Conservation (phyloP, 1,140 invertebrate genomes). For the Doryteuthis pealeii region DNA sequence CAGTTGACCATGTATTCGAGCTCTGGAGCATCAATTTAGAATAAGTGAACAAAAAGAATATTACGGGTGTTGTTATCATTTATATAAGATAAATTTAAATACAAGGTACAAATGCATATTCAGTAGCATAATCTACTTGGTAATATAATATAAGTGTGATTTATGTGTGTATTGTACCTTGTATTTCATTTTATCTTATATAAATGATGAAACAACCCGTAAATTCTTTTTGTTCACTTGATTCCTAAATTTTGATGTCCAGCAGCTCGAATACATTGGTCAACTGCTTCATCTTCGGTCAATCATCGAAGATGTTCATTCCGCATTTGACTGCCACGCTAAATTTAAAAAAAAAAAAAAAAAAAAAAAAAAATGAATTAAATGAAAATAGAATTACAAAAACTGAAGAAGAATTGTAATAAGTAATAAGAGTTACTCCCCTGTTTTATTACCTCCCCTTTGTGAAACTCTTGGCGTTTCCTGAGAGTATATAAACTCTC, state of each 20-base stretch:
- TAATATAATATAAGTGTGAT: no score
- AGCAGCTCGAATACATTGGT: constrained; percentile 88
- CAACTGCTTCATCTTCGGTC: constrained; percentile 76
- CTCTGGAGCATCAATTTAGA: constrained; percentile 87
- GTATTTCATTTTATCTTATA: constrained; percentile 8
- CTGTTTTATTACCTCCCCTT: no score
- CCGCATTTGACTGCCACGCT: no score
- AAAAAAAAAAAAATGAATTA: no score
- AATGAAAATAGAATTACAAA: no score
- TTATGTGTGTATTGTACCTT: no score
- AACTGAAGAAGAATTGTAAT: no score
- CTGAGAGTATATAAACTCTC: no score
- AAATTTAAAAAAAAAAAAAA: constrained; percentile 23
- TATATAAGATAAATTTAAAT: constrained; percentile 7
- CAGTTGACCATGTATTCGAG: constrained; percentile 86
- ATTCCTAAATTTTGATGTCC: constrained; percentile 86
- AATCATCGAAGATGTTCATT: no score
- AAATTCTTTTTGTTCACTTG: constrained; percentile 87
- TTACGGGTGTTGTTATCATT: constrained; percentile 72
- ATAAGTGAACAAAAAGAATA: constrained; percentile 84
- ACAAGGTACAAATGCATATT: background rate
- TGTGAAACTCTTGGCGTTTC: no score
- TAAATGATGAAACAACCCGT: constrained; percentile 67
- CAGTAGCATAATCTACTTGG: no score
- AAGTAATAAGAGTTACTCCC: no score